Evolutionary conservation across 2,797 vertebrate species (phyloP), one percentile per base, ranked within the genome.

Genomic region (Pteropus rufus): DNA sequence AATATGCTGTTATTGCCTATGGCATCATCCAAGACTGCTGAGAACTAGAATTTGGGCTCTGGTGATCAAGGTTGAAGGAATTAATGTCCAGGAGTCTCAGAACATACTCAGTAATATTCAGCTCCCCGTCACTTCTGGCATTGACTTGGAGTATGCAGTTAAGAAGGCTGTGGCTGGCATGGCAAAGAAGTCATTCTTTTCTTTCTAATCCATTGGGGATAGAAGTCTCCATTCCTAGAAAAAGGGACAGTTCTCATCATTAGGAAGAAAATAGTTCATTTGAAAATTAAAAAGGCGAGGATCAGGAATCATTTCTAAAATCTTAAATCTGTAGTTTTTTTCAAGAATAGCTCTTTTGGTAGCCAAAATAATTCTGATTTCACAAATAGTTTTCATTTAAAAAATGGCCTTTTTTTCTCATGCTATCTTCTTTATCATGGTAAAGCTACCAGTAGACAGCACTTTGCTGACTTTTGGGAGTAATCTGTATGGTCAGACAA

Each of bases 1-100:
- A 99, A 98, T 99, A 99, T 96, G 99, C 99, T 98, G 99, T 99
- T 96, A 99, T 99, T 56, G 99, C 99, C 97, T 99, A 99, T 0
- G 99, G 99, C 10, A 99, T 99, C 96, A 99, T 99, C 94, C 99
- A 99, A 97, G 99, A 99, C 39, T 99, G 99, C 97, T 97, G 98
- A 92, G 99, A 99, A 94, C 98, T 99, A 41, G 98, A 99, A 98
- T 98, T 99, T 49, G 99, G 97, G 99, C 99, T 0, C 98, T 99
- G 96, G 99, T 99, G 88, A 99, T 99, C 96, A 98, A 99, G 41
- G 98, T 99, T 77, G 99, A 99, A 99, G 99, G 99, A 49, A 99
- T 99, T 77, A 99, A 99, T 14, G 99, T 99, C 76, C 98, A 98
- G 0, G 99, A 99, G 97, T 99, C 99, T 72, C 99, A 99, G 97